phyloP scores from a whole-genome alignment of 2,888 invertebrate genomes.

The Pardosa pseudoannulata region DNA sequence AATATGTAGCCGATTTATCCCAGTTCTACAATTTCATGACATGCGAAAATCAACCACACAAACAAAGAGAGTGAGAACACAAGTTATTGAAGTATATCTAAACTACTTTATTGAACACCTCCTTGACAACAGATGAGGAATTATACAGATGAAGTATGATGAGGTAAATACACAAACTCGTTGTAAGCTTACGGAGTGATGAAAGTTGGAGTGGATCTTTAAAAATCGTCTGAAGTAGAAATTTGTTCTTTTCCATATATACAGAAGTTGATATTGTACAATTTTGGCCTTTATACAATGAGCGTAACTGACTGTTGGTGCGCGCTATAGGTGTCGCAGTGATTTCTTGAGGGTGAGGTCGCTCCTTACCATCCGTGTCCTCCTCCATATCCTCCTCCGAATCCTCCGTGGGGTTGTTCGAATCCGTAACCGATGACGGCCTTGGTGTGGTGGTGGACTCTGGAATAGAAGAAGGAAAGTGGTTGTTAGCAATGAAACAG shows the following conservation, averaged over 20 bases:
- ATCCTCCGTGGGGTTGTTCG: slow-evolving; percentile 48
- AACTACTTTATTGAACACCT: slow-evolving; percentile 29
- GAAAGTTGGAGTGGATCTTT: not conserved
- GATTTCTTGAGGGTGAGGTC: not conserved
- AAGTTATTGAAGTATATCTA: too few relatives aligned
- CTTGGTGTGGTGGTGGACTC: slow-evolving; percentile 69
- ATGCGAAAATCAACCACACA: too few relatives aligned
- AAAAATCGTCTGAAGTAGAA: not conserved
- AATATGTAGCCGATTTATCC: too few relatives aligned
- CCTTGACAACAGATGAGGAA: slow-evolving; percentile 39
- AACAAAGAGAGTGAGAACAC: too few relatives aligned
- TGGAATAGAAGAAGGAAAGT: slow-evolving; percentile 9
- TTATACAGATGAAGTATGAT: slow-evolving; percentile 61
- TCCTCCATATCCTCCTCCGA: not conserved
- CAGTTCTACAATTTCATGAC: too few relatives aligned
- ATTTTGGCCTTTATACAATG: slow-evolving; percentile 60
- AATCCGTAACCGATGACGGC: slow-evolving; percentile 67
- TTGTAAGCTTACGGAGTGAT: not conserved
- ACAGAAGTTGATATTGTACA: slow-evolving; percentile 40
- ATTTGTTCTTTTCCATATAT: slow-evolving; percentile 13
- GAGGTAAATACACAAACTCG: slow-evolving; percentile 24
- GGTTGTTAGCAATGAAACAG: too few relatives aligned
- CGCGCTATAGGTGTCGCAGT: not conserved
- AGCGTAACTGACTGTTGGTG: slow-evolving; percentile 39
- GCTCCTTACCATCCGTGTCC: too few relatives aligned